Percentiles rank a stretch among this genome's conserved stretches.
phyloP scores from a whole-genome alignment of 2,113 vertebrate species.

The Brachirus orientalis region DNA sequence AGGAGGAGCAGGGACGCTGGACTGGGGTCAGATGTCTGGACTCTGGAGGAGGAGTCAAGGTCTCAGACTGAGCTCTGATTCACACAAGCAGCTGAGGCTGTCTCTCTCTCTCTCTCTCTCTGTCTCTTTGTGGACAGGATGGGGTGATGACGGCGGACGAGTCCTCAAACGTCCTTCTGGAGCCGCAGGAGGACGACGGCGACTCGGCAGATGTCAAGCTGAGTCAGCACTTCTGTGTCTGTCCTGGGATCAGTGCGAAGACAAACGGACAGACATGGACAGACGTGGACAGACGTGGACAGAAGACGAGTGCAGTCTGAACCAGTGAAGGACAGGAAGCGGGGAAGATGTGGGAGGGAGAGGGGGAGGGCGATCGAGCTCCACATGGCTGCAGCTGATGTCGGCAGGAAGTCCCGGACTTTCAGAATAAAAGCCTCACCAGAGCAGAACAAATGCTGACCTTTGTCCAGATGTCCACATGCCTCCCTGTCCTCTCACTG shows the following conservation, averaged over 20 bases:
- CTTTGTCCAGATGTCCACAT: conserved; percentile 50
- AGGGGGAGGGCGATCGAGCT: conserved; percentile 30
- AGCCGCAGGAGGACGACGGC: conserved; percentile 28
- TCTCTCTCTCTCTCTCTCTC: neutral
- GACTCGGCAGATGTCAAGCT: conserved; percentile 41
- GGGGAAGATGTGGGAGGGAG: conserved; percentile 37
- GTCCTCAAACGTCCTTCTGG: neutral
- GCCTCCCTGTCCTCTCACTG: conserved; percentile 81
- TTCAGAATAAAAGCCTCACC: neutral
- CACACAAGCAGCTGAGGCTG: conserved; percentile 34
- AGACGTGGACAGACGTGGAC: conserved; percentile 21
- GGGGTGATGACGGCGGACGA: neutral
- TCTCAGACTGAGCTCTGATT: conserved; percentile 43
- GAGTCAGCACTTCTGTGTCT: conserved; percentile 66
- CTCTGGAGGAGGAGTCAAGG: conserved; percentile 62
- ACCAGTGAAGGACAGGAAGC: conserved; percentile 13
- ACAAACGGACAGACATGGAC: conserved; percentile 21
- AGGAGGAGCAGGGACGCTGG: conserved; percentile 41
- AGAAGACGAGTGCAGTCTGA: neutral
- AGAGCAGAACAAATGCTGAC: neutral
- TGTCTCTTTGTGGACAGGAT: neutral
- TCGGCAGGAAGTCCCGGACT: too few species aligned
- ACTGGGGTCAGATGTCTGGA: conserved; percentile 74
- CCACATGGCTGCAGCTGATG: conserved; percentile 10
- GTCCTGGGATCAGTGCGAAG: neutral